A percentile compares a stretch with the other conserved stretches of the same genome.
phyloP scores from a whole-genome alignment of 2,113 vertebrate genomes.

The Passer domesticus region DNA sequence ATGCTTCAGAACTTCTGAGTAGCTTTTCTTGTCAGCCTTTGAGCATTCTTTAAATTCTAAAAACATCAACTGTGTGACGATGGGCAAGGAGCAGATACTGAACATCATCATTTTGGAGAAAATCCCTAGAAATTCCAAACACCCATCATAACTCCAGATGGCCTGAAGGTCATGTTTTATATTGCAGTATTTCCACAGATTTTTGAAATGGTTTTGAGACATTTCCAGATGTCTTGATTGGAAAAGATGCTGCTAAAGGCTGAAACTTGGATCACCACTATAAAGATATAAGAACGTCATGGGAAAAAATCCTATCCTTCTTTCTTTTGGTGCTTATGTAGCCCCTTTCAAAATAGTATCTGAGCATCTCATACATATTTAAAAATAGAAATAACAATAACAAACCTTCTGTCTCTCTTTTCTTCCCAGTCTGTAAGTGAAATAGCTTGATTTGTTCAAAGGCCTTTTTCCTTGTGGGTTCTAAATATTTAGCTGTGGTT shows the following conservation, averaged over 20 bases:
- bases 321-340: background rate
- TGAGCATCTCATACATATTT: background rate
- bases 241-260: background rate
- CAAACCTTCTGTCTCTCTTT: slow-evolving; percentile 18
- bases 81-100: background rate
- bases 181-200: background rate
- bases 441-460: slow-evolving; percentile 45
- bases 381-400: slow-evolving; percentile 60
- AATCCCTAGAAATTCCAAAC: background rate
- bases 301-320: slow-evolving; percentile 5
- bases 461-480: slow-evolving; percentile 26
- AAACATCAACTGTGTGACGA: background rate
- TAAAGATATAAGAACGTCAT: background rate
- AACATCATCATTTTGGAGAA: background rate
- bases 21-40: background rate
- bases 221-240: background rate
- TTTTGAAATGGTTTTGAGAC: background rate
- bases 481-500: slow-evolving; percentile 52
- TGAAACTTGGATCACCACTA: background rate
- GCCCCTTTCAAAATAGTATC: background rate
- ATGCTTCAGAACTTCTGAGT: background rate
- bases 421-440: slow-evolving; percentile 26
- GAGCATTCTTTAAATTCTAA: background rate
- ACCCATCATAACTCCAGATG: background rate
- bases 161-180: background rate